Evolutionary conservation across 2,797 vertebrate genomes (phyloP), one percentile per base, ranked within the genome.

Genomic region (Pteronotus mesoamericanus): DNA sequence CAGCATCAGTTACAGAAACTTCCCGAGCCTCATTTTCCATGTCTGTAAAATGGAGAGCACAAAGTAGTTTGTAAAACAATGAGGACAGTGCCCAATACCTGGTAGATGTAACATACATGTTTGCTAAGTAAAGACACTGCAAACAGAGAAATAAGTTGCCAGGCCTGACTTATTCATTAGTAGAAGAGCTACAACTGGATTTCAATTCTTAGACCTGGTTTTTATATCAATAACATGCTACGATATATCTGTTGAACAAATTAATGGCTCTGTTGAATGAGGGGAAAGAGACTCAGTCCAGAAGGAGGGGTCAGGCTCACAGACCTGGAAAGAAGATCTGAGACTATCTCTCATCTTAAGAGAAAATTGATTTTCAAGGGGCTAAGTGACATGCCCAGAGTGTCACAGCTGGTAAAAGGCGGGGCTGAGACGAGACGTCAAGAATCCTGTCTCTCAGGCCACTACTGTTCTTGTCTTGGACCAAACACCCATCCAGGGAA

Each of bases 401-500:
- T 11, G 37, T 22, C 75, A 24, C 0, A n/a, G 24, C 4, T 1
- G 19, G 18, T 14, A 29, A 82, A 44, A 51, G 34, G 11, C 14
- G 59, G 46, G 53, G 46, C 2, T 22, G 3, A 2, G 10, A 1
- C 0, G 1, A 32, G 32, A 29, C 21, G 4, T 9, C 29, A 1
- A 0, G 6, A 11, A 1, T 19, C 2, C 9, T 46, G 16, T 16
- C 12, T 44, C 21, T 21, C 9, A 29, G 34, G 19, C 1, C 0
- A 3, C n/a, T 11, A 0, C 29, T 9, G 0, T 22, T 61, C 34
- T 53, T 44, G 44, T 46, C 15, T 42, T 6, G 39, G 9, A 82
- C 32, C 19, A 21, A 32, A 34, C 24, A 79, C 5, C 32, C n/a
- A 53, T 91, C 34, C 29, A 51, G 71, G 69, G 91, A 75, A 11